A percentile compares a stretch with the other conserved stretches of the same genome.
phyloP scores from a whole-genome alignment of 1,140 invertebrate species.

The Orchestia grillus region DNA sequence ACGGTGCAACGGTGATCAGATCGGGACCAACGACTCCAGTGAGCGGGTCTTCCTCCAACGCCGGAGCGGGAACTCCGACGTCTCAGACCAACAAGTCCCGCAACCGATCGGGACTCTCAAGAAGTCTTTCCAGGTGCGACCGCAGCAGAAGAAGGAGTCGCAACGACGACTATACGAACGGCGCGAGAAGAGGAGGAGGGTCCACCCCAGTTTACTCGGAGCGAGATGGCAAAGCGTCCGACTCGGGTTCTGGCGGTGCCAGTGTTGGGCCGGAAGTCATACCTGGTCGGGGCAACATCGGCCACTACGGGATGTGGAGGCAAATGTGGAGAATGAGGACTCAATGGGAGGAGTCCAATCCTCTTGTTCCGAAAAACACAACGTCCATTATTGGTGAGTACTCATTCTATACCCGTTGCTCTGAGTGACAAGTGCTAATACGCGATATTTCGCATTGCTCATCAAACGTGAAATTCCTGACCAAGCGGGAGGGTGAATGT shows the following conservation, averaged over 20 bases:
- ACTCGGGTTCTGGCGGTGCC: constrained; percentile 3
- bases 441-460: too few relatives aligned
- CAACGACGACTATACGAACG: background rate
- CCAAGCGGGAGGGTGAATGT: background rate
- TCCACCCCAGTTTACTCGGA: constrained; percentile 54
- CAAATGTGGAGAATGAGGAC: constrained; percentile 60
- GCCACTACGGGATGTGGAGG: constrained; percentile 63
- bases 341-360: constrained; percentile 14
- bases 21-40: constrained; percentile 24
- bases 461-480: too few relatives aligned
- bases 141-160: constrained; percentile 26
- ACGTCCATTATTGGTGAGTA: constrained; percentile 62
- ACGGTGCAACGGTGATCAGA: background rate
- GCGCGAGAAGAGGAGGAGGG: background rate
- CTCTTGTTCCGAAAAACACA: background rate
- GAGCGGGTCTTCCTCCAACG: background rate
- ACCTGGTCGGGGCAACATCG: constrained; percentile 56
- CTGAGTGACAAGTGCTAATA: background rate
- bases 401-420: background rate
- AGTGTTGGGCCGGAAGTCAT: constrained; percentile 49
- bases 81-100: background rate
- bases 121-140: constrained; percentile 23
- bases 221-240: constrained; percentile 27
- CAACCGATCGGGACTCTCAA: background rate
- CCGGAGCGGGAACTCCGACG: background rate